A percentile compares a stretch with the other conserved stretches of the same genome.
These are phyloP conservation scores for Tetragonula clypearis DNA, from an alignment of 1,140 invertebrate genomes.

Conservation along the genomic window DNA sequence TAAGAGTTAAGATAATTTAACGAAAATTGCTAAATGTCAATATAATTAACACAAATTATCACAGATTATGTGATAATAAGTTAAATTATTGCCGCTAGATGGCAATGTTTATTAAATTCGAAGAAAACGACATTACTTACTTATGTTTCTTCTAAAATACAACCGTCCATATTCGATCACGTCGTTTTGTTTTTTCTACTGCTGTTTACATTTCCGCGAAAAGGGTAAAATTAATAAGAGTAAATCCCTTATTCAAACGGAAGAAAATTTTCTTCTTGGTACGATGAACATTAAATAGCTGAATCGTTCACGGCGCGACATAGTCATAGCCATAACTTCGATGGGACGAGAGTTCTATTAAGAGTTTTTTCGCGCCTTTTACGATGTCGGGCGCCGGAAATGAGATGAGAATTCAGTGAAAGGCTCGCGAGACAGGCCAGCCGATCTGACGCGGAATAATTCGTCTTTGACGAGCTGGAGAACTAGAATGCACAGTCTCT, in stretches of 20 bases:
- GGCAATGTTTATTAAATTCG: too few species aligned
- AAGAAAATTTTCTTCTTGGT: neutral
- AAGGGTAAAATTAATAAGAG: too few species aligned
- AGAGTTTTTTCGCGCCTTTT: neutral
- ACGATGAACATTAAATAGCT: neutral
- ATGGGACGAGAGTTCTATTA: neutral
- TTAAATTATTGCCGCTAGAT: too few species aligned
- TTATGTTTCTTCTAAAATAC: too few species aligned
- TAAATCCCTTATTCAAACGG: neutral
- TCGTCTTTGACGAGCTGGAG: neutral
- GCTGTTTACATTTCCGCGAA: too few species aligned
- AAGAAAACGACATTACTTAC: too few species aligned
- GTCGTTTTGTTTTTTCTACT: too few species aligned
- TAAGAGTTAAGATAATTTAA: too few species aligned
- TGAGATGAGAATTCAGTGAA: neutral
- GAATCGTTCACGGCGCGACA: neutral
- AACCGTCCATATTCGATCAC: too few species aligned
- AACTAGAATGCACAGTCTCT: neutral
- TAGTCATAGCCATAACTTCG: neutral
- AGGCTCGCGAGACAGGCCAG: neutral
- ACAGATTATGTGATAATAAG: too few species aligned
- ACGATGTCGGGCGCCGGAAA: neutral
- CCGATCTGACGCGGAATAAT: conserved; percentile 12
- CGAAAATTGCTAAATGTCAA: too few species aligned
- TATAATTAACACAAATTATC: too few species aligned